phyloP scores from a whole-genome alignment of 2,797 vertebrate genomes.

The Trichosurus vulpecula region DNA sequence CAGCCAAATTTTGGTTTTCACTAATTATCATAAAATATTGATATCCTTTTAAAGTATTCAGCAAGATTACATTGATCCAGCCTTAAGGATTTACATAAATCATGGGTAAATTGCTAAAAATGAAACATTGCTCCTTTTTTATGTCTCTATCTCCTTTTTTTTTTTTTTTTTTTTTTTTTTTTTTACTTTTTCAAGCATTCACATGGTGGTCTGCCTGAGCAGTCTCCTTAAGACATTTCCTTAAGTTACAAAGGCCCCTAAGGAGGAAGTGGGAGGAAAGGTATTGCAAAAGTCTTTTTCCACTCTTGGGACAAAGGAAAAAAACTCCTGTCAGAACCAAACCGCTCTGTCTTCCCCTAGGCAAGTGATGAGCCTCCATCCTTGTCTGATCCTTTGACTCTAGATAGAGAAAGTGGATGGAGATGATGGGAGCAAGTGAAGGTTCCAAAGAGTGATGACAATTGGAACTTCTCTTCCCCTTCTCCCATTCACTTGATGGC shows the following conservation, averaged over 20 bases:
- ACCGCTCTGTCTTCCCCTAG: not conserved
- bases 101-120: not conserved
- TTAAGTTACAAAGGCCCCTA: not conserved
- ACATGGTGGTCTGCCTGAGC: too few species aligned
- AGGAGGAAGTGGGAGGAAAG: not conserved
- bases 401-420: not conserved
- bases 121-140: not conserved
- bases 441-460: not conserved
- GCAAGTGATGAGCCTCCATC: not conserved
- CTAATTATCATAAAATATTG: not conserved
- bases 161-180: too few species aligned
- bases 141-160: not conserved
- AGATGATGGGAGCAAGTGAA: not conserved
- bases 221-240: not conserved
- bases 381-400: not conserved
- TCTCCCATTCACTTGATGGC: not conserved
- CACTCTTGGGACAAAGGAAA: not conserved
- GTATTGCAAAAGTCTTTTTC: not conserved
- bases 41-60: not conserved
- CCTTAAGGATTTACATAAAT: not conserved
- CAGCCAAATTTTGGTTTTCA: not conserved
- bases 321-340: not conserved
- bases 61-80: not conserved
- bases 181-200: not conserved
- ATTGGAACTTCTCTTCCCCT: not conserved